Evolutionary conservation across 2,113 vertebrate genomes (phyloP).

Genomic region (Gymnobelideus leadbeateri): DNA sequence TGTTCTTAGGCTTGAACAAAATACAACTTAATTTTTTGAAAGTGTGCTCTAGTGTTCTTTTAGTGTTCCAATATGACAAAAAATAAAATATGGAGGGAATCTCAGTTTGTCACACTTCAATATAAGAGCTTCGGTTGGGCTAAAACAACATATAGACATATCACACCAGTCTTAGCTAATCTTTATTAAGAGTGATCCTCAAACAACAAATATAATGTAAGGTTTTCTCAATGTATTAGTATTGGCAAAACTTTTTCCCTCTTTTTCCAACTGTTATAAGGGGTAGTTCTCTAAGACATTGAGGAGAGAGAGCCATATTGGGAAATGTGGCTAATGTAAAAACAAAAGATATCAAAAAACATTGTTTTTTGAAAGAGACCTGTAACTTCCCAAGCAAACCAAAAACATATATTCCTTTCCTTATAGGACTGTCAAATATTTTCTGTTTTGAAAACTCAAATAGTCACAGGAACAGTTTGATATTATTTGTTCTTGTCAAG

Average conservation of each 20-base stretch:
- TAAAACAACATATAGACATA: background rate
- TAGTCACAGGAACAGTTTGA: background rate
- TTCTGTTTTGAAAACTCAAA: background rate
- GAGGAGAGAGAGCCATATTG: background rate
- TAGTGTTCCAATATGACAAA: background rate
- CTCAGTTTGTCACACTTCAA: background rate
- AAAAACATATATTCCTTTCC: background rate
- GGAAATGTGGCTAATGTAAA: background rate
- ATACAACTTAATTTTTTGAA: background rate
- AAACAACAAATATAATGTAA: background rate
- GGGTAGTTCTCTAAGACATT: background rate
- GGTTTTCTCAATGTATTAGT: background rate
- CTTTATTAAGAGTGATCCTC: background rate
- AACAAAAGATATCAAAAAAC: background rate
- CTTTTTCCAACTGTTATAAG: background rate
- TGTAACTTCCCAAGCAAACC: background rate
- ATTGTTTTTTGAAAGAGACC: background rate
- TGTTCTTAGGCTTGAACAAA: background rate
- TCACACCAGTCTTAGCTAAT: background rate
- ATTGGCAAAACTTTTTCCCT: background rate
- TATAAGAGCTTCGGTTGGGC: background rate
- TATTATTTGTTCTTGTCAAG: background rate
- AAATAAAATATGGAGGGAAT: background rate
- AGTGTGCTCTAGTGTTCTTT: background rate
- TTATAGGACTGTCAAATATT: background rate